Evolutionary conservation across 2,113 vertebrate genomes (phyloP).

Genomic region (Pipa parva): DNA sequence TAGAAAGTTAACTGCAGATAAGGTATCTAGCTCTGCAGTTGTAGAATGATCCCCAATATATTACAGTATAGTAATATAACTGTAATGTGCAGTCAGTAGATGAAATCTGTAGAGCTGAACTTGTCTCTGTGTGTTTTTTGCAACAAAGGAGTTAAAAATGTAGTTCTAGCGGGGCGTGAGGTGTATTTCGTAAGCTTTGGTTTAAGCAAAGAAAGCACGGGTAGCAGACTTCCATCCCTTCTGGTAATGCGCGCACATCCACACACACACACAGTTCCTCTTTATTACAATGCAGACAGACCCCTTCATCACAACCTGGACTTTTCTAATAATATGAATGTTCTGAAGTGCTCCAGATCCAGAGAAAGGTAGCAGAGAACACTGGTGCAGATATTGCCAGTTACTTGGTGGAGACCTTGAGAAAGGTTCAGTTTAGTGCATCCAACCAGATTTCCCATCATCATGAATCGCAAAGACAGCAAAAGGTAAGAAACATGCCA

Average conservation of each 20-base stretch:
- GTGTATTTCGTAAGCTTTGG: slow-evolving; percentile 28
- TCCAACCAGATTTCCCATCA: background rate
- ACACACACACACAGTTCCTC: slow-evolving; percentile 25
- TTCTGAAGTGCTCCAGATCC: background rate
- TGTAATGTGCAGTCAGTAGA: no score
- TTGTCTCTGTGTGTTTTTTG: no score
- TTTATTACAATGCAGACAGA: slow-evolving; percentile 16
- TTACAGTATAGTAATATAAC: no score
- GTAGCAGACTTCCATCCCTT: background rate
- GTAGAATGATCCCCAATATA: no score
- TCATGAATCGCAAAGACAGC: slow-evolving; percentile 61
- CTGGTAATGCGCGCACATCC: background rate
- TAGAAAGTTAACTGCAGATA: no score
- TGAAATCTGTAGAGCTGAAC: no score
- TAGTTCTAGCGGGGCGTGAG: background rate
- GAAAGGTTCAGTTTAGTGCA: background rate
- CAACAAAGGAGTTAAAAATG: slow-evolving; percentile 8
- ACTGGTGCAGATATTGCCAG: background rate
- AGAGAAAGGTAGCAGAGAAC: background rate
- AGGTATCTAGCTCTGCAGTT: no score
- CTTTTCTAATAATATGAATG: background rate
- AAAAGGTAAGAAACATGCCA: slow-evolving; percentile 56
- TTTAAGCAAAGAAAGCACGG: background rate
- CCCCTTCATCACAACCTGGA: slow-evolving; percentile 17
- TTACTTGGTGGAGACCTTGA: background rate